Conservation (phyloP, 2,888 invertebrate species). For the Thymelicus lineola region DNA sequence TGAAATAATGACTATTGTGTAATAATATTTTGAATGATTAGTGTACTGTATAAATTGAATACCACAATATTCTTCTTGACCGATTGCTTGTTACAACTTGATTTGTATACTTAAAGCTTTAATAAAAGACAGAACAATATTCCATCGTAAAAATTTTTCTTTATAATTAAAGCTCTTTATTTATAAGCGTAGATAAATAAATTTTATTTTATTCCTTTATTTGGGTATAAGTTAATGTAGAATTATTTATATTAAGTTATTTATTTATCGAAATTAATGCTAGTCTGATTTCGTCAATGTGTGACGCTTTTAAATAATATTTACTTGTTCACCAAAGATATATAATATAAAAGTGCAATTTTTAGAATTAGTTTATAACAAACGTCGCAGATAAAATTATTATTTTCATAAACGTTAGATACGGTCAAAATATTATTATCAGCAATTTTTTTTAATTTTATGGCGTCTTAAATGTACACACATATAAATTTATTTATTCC, state of each 20-base stretch:
- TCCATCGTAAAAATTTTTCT: slow-evolving; percentile 3
- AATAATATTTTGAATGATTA: too few species aligned
- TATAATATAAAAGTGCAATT: slow-evolving; percentile 38
- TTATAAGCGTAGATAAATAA: slow-evolving; percentile 31
- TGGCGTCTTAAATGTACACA: not conserved
- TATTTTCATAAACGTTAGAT: slow-evolving; percentile 25
- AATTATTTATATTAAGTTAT: slow-evolving; percentile 30
- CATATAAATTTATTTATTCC: slow-evolving; percentile 6
- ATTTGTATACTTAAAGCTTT: slow-evolving; percentile 4
- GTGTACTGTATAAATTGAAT: too few species aligned
- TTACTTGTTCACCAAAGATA: slow-evolving; percentile 39
- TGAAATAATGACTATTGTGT: too few species aligned
- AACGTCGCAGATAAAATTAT: slow-evolving; percentile 15
- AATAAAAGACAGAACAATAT: too few species aligned
- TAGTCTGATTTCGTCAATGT: slow-evolving; percentile 29
- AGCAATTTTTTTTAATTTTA: not conserved
- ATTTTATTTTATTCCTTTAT: slow-evolving; percentile 26
- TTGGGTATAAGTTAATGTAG: slow-evolving; percentile 26
- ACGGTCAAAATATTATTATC: not conserved
- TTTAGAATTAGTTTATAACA: slow-evolving; percentile 20
- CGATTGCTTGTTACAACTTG: not conserved
- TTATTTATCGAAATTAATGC: slow-evolving; percentile 37
- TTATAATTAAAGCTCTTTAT: slow-evolving; percentile 6
- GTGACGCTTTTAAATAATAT: not conserved
- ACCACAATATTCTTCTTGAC: too few species aligned